A percentile compares a stretch with the other conserved stretches of the same genome.
Evolutionary conservation across 1,140 invertebrate genomes (phyloP).

Genomic region (Varroa destructor): DNA sequence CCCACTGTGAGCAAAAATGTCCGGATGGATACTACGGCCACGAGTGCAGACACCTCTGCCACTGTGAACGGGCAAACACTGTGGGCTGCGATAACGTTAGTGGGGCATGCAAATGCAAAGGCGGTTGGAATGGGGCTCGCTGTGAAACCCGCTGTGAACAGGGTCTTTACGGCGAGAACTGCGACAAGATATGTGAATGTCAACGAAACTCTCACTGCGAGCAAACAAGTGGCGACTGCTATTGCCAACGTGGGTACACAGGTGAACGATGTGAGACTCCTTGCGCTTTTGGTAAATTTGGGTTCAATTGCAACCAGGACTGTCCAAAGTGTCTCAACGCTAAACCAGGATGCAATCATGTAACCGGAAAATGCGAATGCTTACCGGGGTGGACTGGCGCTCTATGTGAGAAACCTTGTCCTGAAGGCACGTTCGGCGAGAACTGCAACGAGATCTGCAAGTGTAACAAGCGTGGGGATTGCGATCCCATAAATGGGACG

Average conservation of each 20-base stretch:
- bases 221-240: constrained; percentile 59
- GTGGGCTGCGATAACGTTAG: constrained; percentile 32
- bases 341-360: constrained; percentile 47
- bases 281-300: constrained; percentile 45
- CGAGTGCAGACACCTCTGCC: constrained; percentile 57
- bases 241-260: constrained; percentile 65
- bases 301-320: constrained; percentile 53
- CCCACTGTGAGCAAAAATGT: constrained; percentile 37
- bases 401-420: constrained; percentile 35
- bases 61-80: constrained; percentile 56
- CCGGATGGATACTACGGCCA: background rate
- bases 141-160: constrained; percentile 62
- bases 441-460: constrained; percentile 40
- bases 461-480: constrained; percentile 42
- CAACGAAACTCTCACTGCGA: constrained; percentile 80
- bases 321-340: constrained; percentile 42
- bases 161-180: constrained; percentile 60
- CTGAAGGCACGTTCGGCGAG: constrained; percentile 40
- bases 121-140: constrained; percentile 31
- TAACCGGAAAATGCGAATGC: constrained; percentile 44
- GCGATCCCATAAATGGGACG: constrained; percentile 42
- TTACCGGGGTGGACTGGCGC: constrained; percentile 40
- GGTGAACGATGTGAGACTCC: constrained; percentile 41
- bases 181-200: constrained; percentile 70
- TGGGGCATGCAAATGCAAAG: constrained; percentile 69